Base-by-base conservation (phyloP, 2,888 invertebrate genomes). In the Heliconius hortense region DNA sequence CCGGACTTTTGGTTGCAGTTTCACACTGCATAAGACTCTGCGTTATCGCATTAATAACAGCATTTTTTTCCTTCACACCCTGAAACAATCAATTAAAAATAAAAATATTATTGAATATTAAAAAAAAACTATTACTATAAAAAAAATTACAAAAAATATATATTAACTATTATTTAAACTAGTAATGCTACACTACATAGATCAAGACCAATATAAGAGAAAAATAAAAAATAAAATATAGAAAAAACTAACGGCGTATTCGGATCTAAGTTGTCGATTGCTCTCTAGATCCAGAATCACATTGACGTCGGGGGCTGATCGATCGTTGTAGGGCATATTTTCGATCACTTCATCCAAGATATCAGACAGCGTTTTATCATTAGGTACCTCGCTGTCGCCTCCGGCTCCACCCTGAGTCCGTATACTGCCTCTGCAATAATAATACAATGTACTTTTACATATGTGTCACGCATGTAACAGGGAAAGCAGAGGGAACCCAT, bases 21-120 rank as follows among this genome's bases (percentile, higher is more conserved):
- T 97, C 97, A 85, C 96, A 97, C 84, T 96, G 96, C 98, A 98
- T 98, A 84, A 99, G 94, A 83, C 97, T 97, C 88, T 97, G 97
- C 85, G 98, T 97, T 85, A 99, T 99, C 68, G 97, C 97, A 86
- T 96, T 97, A 79, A 98, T 98, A 79, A 97, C 97, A 15, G 89
- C 92, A 90, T 96, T 96, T 87, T 96, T 96, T 86, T 97, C 97
- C 84, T 95, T 96, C 83, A 95, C 90, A 74, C 92, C 94, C 87
- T 94, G 85, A 68, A 88, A 91, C 26, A 24, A 24, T 60, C 5
- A n/a, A 53, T 53, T 48, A 48, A 48, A 48, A 48, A 48, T 48
- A 18, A 18, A 48, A 48, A 48, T 48, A 48, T 35, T 35, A 35
- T 48, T 43, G 43, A 18, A 48, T 18, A 48, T 5, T 35, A 10